Base-by-base conservation (phyloP, 37 sponge, comb jelly and placozoan species). In the Chondrilla cf. caribensis region DNA sequence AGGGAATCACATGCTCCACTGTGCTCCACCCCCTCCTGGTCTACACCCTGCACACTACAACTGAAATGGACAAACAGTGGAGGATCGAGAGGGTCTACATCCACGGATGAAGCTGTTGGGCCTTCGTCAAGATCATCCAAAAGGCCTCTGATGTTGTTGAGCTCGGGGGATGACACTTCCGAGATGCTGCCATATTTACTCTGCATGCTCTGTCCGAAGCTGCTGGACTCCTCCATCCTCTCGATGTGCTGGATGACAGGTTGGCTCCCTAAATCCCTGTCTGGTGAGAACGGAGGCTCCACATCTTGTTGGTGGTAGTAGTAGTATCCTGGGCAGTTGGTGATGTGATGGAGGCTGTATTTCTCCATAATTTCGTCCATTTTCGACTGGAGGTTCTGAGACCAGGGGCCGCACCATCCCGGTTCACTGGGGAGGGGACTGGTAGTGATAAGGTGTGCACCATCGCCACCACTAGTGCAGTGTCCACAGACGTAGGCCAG, bases 21-120 rank as follows among this genome's bases (percentile, higher is more conserved):
- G 29, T 28, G 15, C 6, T 2, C 76, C 0, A 11, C 24, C 21
- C 40, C 9, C 2, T 7, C 41, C 6, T 40, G 3, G 41, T 42
- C 76, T 1, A n/a, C 17, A 19, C 2, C 7, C 3, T 39, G 41
- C 17, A 73, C 76, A 37, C 39, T 40, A 37, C 44, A 73, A 15
- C 43, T 38, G 25, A 73, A 73, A 43, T 73, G 44, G n/a, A 73
- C 44, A 39, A 73, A 73, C 24, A 73, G 43, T 2, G 76, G 76
- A 15, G 76, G 76, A 6, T 73, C 76, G 15, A 43, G 41, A 0
- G 76, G 15, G 40, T 37, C 41, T 43, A 73, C 19, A 32, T n/a
- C 68, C 51, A 47, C 51, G 51, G 6, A 11, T 25, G 36, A 38
- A 4, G 44, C 25, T n/a, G 41, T 36, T 18, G 43, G 41, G 1